A percentile compares a stretch with the other conserved stretches of the same genome.
phyloP scores from a whole-genome alignment of 2,888 invertebrate genomes.

The Malthinus flaveolus region DNA sequence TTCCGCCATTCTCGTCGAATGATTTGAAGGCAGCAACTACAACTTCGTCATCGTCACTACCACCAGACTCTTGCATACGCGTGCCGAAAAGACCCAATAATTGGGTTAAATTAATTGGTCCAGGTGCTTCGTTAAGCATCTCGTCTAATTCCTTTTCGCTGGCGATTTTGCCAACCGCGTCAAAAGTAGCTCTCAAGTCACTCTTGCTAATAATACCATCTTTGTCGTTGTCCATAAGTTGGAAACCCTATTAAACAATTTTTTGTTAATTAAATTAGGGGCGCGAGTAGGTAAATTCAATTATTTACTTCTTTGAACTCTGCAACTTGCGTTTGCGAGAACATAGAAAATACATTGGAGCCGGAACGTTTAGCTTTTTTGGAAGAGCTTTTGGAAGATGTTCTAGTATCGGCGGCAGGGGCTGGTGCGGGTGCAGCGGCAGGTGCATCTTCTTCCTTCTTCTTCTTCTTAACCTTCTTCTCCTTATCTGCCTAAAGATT shows the following conservation, averaged over 20 bases:
- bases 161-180: constrained; percentile 87
- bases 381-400: constrained; percentile 81
- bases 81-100: constrained; percentile 88
- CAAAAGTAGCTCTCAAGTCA: constrained; percentile 89
- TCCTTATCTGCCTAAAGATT: constrained; percentile 84
- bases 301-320: constrained; percentile 81
- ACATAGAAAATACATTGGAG: constrained; percentile 96
- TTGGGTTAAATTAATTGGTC: constrained; percentile 97
- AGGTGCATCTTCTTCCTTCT: constrained; percentile 74
- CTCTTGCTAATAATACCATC: constrained; percentile 76
- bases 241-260: constrained; percentile 72
- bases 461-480: constrained; percentile 90
- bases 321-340: constrained; percentile 93
- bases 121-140: constrained; percentile 82
- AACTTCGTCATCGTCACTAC: constrained; percentile 87
- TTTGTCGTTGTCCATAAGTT: constrained; percentile 95
- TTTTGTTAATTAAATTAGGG: not conserved
- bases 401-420: constrained; percentile 70
- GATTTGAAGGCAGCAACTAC: constrained; percentile 91
- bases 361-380: constrained; percentile 86
- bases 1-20: constrained; percentile 87
- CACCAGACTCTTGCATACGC: constrained; percentile 88
- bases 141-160: constrained; percentile 89
- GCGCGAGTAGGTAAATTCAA: too few relatives aligned
- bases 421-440: constrained; percentile 66